Evolutionary conservation across 1,140 invertebrate species (phyloP).

Genomic region (Metopolophium dirhodum): DNA sequence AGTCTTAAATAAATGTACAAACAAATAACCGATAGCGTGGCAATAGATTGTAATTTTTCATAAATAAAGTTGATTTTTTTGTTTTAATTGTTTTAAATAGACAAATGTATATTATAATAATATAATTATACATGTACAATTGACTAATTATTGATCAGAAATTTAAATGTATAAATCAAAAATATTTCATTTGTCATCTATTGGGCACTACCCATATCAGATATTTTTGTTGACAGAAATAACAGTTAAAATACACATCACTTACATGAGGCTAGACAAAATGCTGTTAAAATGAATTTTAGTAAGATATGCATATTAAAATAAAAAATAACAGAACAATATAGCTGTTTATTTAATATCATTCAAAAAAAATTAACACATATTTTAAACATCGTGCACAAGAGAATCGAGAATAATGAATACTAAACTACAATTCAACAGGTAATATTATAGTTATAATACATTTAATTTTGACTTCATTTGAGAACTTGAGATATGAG

Average conservation of each 20-base stretch:
- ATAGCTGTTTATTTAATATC: neutral
- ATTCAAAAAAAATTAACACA: neutral
- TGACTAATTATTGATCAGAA: neutral
- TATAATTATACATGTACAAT: too few relatives aligned
- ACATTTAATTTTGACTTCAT: neutral
- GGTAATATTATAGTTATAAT: neutral
- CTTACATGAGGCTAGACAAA: conserved; percentile 37
- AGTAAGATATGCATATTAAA: conserved; percentile 9
- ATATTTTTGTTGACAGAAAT: neutral
- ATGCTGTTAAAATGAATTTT: neutral
- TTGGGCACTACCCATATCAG: neutral
- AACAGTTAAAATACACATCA: neutral
- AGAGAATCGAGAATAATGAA: neutral
- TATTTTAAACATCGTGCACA: neutral
- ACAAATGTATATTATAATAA: too few relatives aligned
- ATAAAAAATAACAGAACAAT: neutral
- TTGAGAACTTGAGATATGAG: neutral
- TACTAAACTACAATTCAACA: neutral
- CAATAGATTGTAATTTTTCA: too few relatives aligned
- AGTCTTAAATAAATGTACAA: too few relatives aligned
- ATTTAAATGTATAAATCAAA: neutral
- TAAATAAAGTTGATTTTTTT: too few relatives aligned
- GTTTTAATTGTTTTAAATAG: too few relatives aligned
- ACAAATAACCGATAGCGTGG: too few relatives aligned
- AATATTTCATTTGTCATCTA: neutral